Base-by-base conservation (phyloP, 2,888 invertebrate species). In the Merodon equestris region DNA sequence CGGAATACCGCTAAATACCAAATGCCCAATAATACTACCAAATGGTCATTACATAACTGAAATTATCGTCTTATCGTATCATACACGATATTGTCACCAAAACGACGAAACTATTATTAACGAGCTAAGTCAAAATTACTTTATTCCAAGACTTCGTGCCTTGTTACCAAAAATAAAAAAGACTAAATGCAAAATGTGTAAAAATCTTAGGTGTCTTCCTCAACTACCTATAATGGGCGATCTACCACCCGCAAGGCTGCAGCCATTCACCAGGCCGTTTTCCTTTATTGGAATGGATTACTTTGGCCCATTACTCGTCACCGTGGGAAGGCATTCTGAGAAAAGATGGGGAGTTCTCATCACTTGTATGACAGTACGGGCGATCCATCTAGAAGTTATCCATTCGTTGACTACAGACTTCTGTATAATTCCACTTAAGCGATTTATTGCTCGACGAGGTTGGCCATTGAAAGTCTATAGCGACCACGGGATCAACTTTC, bases 301-400 rank as follows among this genome's bases (percentile, higher is more conserved):
- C 34, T 76, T 75, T 18, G 68, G 63, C 1, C 63, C 63, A 1
- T 45, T 71, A 12, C 9, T 38, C 1, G 57, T 57, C 1, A 47
- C 50, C 1, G 44, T 63, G 9, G 56, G 68, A 14, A 47, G 70
- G 45, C 54, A 36, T 10, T 44, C 45, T 4, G 68, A 68, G 36
- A 75, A 70, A 40, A 27, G 66, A 47, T 70, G 75, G 58, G 61
- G 70, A 45, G 79, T 79, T 7, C 19, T 75, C 0, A 63, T 75
- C 12, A 75, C 72, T 17, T 82, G 82, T n/a, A 15, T 82, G 17
- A 66, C 74, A 14, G 64, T 71, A 47, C 48, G 77, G 0, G 74
- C 77, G 1, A 15, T 81, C 4, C 68, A 77, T 18, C 50, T 81
- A 1, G 53, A 74, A 18, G 17, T 73, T 1, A 53, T 72, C 1